phyloP scores from a whole-genome alignment of 2,797 vertebrate species.

The Sebastes miniatus region DNA sequence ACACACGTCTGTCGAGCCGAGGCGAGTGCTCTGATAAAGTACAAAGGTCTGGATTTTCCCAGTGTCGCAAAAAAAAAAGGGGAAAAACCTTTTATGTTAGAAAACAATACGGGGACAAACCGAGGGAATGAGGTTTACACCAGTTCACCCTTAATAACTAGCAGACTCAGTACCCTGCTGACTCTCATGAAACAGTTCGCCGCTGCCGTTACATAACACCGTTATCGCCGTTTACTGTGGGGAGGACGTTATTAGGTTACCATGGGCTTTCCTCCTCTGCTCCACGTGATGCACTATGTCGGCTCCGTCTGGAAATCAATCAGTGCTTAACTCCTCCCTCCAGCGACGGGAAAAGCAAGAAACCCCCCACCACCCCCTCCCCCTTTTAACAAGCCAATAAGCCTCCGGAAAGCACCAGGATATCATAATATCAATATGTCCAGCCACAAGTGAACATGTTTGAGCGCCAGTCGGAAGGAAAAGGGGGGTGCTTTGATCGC shows the following conservation, averaged over 20 bases:
- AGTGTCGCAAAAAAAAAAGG: background rate
- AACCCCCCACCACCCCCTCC: background rate
- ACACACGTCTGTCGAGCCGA: constrained; percentile 42
- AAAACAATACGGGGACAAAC: constrained; percentile 53
- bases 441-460: constrained; percentile 38
- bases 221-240: constrained; percentile 45
- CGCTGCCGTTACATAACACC: constrained; percentile 57
- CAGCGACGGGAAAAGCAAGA: constrained; percentile 29
- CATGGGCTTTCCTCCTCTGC: constrained; percentile 70
- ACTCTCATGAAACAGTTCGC: constrained; percentile 45
- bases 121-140: constrained; percentile 29
- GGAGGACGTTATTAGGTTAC: constrained; percentile 66
- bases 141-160: constrained; percentile 31
- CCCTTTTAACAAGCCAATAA: constrained; percentile 48
- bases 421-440: constrained; percentile 61
- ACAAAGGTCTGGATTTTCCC: constrained; percentile 69
- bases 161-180: constrained; percentile 51
- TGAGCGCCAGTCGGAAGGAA: constrained; percentile 16
- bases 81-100: constrained; percentile 49
- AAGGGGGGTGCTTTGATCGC: constrained; percentile 36
- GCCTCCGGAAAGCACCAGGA: constrained; percentile 43
- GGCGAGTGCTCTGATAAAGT: constrained; percentile 56
- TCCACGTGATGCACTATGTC: constrained; percentile 51
- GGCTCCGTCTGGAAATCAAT: constrained; percentile 67
- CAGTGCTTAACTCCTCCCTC: constrained; percentile 56